Evolutionary conservation across 2,797 vertebrate species (phyloP).

Genomic region (Urosaurus nigricauda): DNA sequence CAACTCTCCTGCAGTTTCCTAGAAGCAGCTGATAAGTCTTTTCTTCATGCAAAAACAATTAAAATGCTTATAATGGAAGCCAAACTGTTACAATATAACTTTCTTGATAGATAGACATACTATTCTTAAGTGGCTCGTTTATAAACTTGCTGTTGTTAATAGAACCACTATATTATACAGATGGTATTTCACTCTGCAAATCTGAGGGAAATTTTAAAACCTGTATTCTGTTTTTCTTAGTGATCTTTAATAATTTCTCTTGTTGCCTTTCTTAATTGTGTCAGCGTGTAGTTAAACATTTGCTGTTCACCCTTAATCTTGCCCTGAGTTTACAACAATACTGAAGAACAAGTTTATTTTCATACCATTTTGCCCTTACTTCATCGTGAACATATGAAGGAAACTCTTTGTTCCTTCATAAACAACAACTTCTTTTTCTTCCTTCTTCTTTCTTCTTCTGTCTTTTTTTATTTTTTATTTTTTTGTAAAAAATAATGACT

Average conservation of each 20-base stretch:
- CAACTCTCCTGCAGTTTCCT: neutral
- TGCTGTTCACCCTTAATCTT: conserved; percentile 41
- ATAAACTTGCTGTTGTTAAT: conserved; percentile 3
- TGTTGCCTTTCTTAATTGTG: conserved; percentile 29
- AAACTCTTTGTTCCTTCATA: conserved; percentile 32
- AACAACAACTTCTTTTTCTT: neutral
- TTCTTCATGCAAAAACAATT: neutral
- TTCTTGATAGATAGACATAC: neutral
- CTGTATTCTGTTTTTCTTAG: neutral
- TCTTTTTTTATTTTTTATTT: too few relatives aligned
- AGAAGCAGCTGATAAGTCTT: neutral
- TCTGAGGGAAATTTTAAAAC: conserved; percentile 14
- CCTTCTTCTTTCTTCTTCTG: too few relatives aligned
- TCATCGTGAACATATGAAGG: conserved; percentile 36
- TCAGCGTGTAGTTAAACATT: conserved; percentile 27
- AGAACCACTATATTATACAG: neutral
- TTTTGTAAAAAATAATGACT: neutral
- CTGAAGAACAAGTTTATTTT: conserved; percentile 30
- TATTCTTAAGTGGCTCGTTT: neutral
- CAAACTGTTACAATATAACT: neutral
- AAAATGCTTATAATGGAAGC: neutral
- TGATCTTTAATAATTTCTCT: conserved; percentile 17
- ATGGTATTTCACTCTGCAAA: neutral
- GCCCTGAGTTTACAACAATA: conserved; percentile 29
- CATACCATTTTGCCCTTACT: conserved; percentile 43